Conservation (phyloP, 2,113 vertebrate genomes). For the Gadus macrocephalus region DNA sequence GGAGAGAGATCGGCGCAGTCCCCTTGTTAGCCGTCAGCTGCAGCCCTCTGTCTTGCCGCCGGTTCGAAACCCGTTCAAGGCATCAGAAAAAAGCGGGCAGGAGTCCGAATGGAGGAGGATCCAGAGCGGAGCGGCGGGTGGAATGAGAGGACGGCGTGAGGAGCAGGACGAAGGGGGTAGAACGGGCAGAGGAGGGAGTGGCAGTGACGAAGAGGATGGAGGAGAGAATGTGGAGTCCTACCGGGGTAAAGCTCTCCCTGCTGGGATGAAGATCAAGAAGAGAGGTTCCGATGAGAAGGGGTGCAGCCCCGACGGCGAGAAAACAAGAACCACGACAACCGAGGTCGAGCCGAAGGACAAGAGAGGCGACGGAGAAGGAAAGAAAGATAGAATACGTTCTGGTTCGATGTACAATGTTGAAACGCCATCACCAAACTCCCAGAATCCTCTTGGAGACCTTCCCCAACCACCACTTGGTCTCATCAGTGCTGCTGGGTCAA, state of each 20-base stretch:
- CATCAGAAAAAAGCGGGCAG: constrained; percentile 60
- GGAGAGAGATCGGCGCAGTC: constrained; percentile 47
- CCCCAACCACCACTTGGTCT: not conserved
- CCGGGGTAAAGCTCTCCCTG: constrained; percentile 48
- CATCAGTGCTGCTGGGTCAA: not conserved
- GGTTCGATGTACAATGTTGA: too few species aligned
- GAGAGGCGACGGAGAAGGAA: not conserved
- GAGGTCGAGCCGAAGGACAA: not conserved
- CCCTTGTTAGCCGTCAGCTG: constrained; percentile 28
- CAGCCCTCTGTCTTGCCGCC: constrained; percentile 41
- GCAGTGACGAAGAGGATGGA: constrained; percentile 8
- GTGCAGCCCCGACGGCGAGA: not conserved
- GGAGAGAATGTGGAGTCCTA: constrained; percentile 25
- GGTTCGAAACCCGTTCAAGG: constrained; percentile 86
- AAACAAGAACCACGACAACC: not conserved
- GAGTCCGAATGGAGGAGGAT: constrained; percentile 61
- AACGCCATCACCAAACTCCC: too few species aligned
- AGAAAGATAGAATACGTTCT: too few species aligned
- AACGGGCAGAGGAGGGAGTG: constrained; percentile 3
- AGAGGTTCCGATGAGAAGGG: constrained; percentile 51
- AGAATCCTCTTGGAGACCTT: not conserved
- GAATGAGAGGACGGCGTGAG: constrained; percentile 2
- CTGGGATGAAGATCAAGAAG: constrained; percentile 63
- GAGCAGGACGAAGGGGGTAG: constrained; percentile 1
- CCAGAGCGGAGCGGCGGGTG: constrained; percentile 3